phyloP scores from a whole-genome alignment of 2,888 invertebrate species.

The Dicyrtoma fusca region DNA sequence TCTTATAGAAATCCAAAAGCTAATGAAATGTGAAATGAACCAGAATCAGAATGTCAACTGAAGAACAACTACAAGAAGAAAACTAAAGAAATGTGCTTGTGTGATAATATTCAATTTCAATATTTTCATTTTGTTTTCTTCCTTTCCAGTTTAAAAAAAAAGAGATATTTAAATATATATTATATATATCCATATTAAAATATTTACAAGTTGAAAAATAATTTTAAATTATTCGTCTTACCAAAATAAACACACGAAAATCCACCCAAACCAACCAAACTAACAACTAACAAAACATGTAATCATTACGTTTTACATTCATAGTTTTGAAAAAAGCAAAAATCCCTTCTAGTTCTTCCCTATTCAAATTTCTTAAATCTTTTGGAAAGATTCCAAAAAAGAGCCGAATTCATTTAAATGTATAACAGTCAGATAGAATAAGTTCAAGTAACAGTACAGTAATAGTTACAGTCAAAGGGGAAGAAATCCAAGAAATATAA shows the following conservation, averaged over 20 bases:
- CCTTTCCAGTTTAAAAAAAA: neutral
- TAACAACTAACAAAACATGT: too few relatives aligned
- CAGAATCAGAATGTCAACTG: neutral
- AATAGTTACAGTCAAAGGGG: neutral
- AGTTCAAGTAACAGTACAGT: neutral
- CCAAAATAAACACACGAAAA: constrained; percentile 28
- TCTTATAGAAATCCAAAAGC: too few relatives aligned
- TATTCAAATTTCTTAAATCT: neutral
- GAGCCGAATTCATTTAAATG: neutral
- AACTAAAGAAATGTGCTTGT: neutral
- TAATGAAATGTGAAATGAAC: neutral
- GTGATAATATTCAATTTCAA: neutral
- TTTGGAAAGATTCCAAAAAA: too few relatives aligned
- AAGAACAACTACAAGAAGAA: constrained; percentile 2
- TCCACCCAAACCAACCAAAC: constrained; percentile 33
- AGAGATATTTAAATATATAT: neutral
- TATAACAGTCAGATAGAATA: neutral
- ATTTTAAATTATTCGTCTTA: constrained; percentile 34
- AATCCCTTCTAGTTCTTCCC: too few relatives aligned
- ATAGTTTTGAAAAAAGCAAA: too few relatives aligned
- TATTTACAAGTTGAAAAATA: neutral
- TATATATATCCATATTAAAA: neutral
- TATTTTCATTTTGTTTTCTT: neutral
- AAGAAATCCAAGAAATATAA: neutral
- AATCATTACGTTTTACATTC: neutral